A percentile compares a stretch with the other conserved stretches of the same genome.
Conservation (phyloP, 2,797 vertebrate genomes). For the Bradypodion ventrale region DNA sequence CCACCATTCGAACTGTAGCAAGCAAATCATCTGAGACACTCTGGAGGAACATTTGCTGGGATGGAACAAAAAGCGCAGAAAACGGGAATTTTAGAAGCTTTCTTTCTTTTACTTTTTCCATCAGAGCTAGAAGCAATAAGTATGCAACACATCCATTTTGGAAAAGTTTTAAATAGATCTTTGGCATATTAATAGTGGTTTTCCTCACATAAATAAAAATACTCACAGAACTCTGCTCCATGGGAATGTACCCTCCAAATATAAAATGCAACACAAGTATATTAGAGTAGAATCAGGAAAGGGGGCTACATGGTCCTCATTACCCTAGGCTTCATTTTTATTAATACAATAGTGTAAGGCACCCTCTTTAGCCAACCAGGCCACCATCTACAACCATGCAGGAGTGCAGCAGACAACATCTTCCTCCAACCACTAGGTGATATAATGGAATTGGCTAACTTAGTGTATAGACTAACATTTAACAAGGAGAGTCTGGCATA, state of each 20-base stretch:
- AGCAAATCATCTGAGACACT: not conserved
- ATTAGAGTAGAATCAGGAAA: not conserved
- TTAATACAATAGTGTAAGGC: no score
- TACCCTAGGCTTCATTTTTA: no score
- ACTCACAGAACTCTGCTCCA: not conserved
- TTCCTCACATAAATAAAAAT: not conserved
- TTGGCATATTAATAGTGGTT: not conserved
- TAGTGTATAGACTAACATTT: no score
- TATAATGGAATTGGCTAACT: no score
- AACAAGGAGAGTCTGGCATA: no score
- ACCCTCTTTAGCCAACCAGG: no score
- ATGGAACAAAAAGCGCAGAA: slow-evolving; percentile 18
- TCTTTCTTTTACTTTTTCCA: slow-evolving; percentile 23
- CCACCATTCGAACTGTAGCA: slow-evolving; percentile 4
- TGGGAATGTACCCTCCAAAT: not conserved
- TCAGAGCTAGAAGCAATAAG: not conserved
- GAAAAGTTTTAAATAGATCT: not conserved
- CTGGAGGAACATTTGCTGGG: slow-evolving; percentile 19
- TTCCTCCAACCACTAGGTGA: no score
- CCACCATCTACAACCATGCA: no score
- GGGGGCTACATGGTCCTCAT: no score
- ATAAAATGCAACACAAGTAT: not conserved
- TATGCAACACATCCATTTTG: not conserved
- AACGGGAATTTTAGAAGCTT: slow-evolving; percentile 2
- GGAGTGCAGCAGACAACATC: no score